A percentile compares a stretch with the other conserved stretches of the same genome.
These are phyloP conservation scores for Anarhynchus alexandrinus DNA, from an alignment of 2,113 vertebrate genomes.

Conservation along the genomic window DNA sequence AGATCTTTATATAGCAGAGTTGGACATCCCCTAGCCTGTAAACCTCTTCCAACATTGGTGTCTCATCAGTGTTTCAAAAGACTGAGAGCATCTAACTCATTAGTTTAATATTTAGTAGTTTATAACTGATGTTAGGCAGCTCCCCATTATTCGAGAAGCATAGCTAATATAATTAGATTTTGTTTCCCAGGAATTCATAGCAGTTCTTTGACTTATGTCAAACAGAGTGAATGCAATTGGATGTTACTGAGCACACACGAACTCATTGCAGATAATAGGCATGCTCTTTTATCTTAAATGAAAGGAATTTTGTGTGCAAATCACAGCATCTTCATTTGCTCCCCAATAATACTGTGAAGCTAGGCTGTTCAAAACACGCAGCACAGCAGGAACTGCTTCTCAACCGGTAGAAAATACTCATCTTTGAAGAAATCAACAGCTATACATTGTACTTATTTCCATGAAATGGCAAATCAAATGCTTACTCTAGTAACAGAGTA, in stretches of 20 bases:
- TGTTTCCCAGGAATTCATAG: neutral
- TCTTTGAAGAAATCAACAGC: neutral
- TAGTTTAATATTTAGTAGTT: neutral
- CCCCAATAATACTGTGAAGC: neutral
- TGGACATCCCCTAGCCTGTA: neutral
- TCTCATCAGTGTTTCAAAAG: neutral
- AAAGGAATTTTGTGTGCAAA: neutral
- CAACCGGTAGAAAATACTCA: neutral
- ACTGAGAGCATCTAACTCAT: neutral
- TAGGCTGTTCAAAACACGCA: neutral
- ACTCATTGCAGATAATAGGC: neutral
- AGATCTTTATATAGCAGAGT: neutral
- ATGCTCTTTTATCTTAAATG: neutral
- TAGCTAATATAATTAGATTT: neutral
- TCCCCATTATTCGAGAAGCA: neutral
- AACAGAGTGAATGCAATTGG: neutral
- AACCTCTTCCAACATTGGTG: neutral
- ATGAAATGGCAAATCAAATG: fast-evolving
- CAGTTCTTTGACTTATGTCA: neutral
- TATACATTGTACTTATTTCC: neutral
- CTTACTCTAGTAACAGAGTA: neutral
- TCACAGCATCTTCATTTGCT: neutral
- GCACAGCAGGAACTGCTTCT: neutral
- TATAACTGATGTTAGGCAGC: neutral
- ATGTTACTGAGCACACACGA: neutral